Evolutionary conservation across 1,140 invertebrate species (phyloP), one percentile per base, ranked within the genome.

Genomic region (Melipona quadrifasciata): DNA sequence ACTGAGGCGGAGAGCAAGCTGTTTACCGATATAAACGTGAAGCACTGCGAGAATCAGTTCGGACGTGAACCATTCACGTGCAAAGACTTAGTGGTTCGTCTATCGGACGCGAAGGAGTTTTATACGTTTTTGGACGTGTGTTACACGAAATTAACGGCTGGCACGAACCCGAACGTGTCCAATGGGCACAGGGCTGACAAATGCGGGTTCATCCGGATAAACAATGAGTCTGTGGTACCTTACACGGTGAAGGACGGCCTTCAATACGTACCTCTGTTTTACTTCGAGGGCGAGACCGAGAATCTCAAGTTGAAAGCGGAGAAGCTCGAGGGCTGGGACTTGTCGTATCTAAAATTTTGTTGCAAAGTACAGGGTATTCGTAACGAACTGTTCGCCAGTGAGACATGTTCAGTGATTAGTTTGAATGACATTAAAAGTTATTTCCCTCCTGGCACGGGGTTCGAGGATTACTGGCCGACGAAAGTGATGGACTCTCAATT

Each of bases 171-270:
- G 14, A 96, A 96, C 87, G 95, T 96, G 19, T 72, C 90, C 3
- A 77, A 80, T 16, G 93, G 91, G 82, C 89, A 94, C 11, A 94
- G 95, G 55, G 96, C 96, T 85, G 97, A 98, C 92, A 97, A 97
- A 89, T 99, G 98, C 95, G 98, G 98, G 71, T 99, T 99, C 93
- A 98, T 99, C 87, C 96, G 98, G 71, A 98, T 99, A 84, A 99
- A 99, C 92, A 98, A 98, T 92, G 98, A 98, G 91, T 98, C 98
- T 0, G 98, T 99, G 55, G 98, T 99, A 71, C 98, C 98, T 8
- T 99, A 99, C 92, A 98, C 98, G 2, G 96, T 98, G 10, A 97
- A 97, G 89, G 97, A 97, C 87, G 95, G 95, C 78, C 96, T 97
- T 89, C 98, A 98, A 93, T 98, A 97, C 94, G 98, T 99, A 77